Base-by-base conservation (phyloP, 2,113 vertebrate genomes). In the Passerina amoena region DNA sequence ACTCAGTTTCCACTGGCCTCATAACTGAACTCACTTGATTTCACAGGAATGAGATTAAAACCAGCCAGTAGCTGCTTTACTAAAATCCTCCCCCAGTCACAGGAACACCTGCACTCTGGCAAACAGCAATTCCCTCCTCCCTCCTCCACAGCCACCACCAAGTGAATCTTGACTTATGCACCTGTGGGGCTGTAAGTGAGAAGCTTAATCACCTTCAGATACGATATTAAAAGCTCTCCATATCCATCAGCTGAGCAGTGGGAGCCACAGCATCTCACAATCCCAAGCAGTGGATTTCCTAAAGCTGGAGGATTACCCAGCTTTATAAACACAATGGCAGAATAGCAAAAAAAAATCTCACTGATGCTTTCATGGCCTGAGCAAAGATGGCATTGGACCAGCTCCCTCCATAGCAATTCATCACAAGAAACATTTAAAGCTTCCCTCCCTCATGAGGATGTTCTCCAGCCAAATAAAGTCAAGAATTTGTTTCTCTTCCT, bases 381-480 rank as follows among this genome's bases (percentile, higher is more conserved):
- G 94, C 40, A 89, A 83, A 92, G 75, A 95, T 86, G 86, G 95
- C 95, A 95, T 40, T 20, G 68, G 38, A 93, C 86, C 94, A 96
- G 64, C 56, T 66, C 44, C 68, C 31, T 73, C 63, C 42, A 27
- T 0, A 77, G 80, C 90, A 71, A 85, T 89, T 60, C 53, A 54
- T 66, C 94, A 85, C 0, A 5, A 90, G 86, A 82, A 92, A 66
- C 2, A 1, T 48, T 68, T 75, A 60, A 75, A 86, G 45, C 35
- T 45, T 69, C 44, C 63, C 68, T 94, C 88, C 59, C 75, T 92
- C 86, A 56, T 2, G 1, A 88, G 50, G 61, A 56, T 64, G 45
- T 63, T 93, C 71, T 88, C 75, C 86, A 93, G 85, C 96, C 95
- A 97, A 97, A 97, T 92, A 96, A 95, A 92, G 90, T 78, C 83